Evolutionary conservation across 2,113 vertebrate genomes (phyloP), one percentile per base, ranked within the genome.

Genomic region (Cathartes aura): DNA sequence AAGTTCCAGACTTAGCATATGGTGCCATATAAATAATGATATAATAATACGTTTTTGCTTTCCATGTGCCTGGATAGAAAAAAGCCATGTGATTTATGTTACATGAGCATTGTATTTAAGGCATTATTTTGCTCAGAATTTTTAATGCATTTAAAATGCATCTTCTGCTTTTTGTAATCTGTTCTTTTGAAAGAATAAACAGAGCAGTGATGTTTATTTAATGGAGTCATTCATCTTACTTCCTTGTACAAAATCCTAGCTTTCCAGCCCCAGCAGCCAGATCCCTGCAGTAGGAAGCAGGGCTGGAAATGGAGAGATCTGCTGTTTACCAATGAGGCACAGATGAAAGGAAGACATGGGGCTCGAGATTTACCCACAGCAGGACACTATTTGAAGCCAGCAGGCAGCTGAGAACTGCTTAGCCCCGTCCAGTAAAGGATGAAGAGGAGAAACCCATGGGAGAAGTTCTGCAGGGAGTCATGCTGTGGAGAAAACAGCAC

Each of bases 21-120:
- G 96, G 97, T 88, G 67, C 94, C 93, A 88, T 97, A 97, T 96
- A 97, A 97, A 97, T 96, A 97, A 97, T 96, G 94, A 96, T 96
- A 93, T 97, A 97, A 97, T 96, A 97, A 97, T 96, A 93, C 2
- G 17, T 7, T 95, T 94, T 94, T 95, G 55, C 74, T 93, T 97
- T 96, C 84, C 55, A 34, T 91, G 84, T 91, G 93, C 81, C 78
- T 80, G 62, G 47, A 50, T 91, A 91, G 74, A 88, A 93, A 91
- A 95, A 89, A 90, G 22, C 64, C 9, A 11, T 59, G 89, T 96
- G 93, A 97, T 97, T 97, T 96, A 96, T 95, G 67, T 80, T 91
- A 63, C 81, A 86, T 47, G 66, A 94, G 80, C 81, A 66, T 85
- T 81, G 83, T 92, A 93, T 96, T 96, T 92, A 95, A 97, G 92